A percentile compares a stretch with the other conserved stretches of the same genome.
Evolutionary conservation across 2,888 invertebrate species (phyloP).

Genomic region (Acleris literana): DNA sequence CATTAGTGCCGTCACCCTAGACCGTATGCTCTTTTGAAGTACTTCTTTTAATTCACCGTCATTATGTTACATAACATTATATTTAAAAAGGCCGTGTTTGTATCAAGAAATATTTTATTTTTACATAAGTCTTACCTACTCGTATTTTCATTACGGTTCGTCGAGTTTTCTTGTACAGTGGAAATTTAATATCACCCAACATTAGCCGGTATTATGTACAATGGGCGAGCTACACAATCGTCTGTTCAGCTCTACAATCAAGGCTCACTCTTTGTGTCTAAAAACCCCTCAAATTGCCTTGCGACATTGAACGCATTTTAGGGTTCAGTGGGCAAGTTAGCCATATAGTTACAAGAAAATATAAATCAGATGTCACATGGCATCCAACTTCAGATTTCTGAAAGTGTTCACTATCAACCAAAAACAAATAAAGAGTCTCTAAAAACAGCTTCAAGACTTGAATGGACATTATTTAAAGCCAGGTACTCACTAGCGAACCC

Average conservation of each 20-base stretch:
- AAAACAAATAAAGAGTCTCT: too few relatives aligned
- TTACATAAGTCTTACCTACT: too few relatives aligned
- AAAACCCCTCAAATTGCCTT: conserved; percentile 34
- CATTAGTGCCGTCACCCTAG: too few relatives aligned
- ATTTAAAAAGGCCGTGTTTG: too few relatives aligned
- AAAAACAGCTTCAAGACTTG: too few relatives aligned
- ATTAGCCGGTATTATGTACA: conserved; percentile 30
- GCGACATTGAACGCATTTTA: conserved; percentile 14
- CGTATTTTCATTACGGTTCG: not conserved
- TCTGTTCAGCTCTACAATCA: conserved; percentile 28
- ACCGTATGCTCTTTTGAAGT: too few relatives aligned
- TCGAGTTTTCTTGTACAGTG: conserved; percentile 15
- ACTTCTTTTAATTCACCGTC: too few relatives aligned
- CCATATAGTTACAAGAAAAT: not conserved
- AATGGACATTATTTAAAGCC: too few relatives aligned
- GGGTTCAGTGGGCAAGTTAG: not conserved
- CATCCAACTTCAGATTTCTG: not conserved
- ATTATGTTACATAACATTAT: too few relatives aligned
- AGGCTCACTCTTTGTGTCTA: conserved; percentile 31
- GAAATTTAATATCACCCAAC: conserved; percentile 33
- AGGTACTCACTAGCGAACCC: too few relatives aligned
- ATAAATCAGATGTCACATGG: not conserved
- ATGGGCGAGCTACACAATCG: conserved; percentile 29
- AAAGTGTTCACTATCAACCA: too few relatives aligned
- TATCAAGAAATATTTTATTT: too few relatives aligned